Conservation (phyloP, 2,113 vertebrate genomes). For the Arothron firmamentum region DNA sequence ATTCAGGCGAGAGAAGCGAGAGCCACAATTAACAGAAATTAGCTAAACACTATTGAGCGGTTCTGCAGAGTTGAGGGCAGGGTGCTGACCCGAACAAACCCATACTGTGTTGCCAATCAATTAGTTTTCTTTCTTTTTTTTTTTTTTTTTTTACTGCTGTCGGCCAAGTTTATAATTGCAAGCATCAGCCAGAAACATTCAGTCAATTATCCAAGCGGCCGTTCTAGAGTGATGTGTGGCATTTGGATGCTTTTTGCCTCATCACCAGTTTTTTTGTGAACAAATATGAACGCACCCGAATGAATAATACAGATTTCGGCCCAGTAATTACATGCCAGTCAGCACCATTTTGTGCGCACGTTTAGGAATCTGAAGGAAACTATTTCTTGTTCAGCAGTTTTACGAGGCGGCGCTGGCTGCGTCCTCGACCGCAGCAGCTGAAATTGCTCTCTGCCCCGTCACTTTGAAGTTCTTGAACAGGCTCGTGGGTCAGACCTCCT, state of each 20-base stretch:
- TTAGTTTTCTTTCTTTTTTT: slow-evolving; percentile 39
- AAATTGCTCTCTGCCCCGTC: slow-evolving; percentile 42
- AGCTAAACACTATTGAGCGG: slow-evolving; percentile 63
- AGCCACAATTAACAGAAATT: slow-evolving; percentile 73
- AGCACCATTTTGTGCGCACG: not conserved
- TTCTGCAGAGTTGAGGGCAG: slow-evolving; percentile 44
- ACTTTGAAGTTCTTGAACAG: slow-evolving; percentile 65
- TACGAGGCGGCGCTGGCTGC: slow-evolving; percentile 17
- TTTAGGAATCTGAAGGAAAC: slow-evolving; percentile 9
- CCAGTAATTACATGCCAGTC: not conserved
- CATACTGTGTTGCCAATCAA: slow-evolving; percentile 41
- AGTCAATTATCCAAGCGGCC: slow-evolving; percentile 26
- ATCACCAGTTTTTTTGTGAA: slow-evolving; percentile 13
- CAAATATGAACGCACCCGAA: not conserved
- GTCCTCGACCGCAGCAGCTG: slow-evolving; percentile 36
- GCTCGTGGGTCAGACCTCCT: slow-evolving; percentile 64
- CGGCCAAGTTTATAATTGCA: slow-evolving; percentile 21
- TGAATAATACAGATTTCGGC: slow-evolving; percentile 3
- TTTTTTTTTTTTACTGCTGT: slow-evolving; percentile 27
- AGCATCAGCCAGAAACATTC: slow-evolving; percentile 24
- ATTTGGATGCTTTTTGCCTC: slow-evolving; percentile 18
- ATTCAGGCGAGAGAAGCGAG: slow-evolving; percentile 61
- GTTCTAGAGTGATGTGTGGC: slow-evolving; percentile 13
- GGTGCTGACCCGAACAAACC: slow-evolving; percentile 44
- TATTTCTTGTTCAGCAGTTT: not conserved